Conservation (phyloP, 1,140 invertebrate genomes). For the Choristoneura fumiferana region DNA sequence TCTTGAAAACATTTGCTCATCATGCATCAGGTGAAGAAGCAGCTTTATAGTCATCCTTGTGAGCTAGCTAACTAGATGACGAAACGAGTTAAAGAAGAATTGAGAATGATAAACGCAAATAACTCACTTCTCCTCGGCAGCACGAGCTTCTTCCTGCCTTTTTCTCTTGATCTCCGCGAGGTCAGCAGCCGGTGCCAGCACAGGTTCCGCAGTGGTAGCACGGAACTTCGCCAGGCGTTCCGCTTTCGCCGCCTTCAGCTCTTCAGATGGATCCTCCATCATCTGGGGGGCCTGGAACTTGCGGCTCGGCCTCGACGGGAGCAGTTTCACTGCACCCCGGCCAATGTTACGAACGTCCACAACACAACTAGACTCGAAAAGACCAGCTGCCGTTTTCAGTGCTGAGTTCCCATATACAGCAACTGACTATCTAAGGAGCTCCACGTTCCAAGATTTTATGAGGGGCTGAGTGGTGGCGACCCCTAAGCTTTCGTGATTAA, state of each 20-base stretch:
- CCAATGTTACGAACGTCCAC: slow-evolving; percentile 43
- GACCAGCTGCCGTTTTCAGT: slow-evolving; percentile 31
- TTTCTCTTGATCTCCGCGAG: slow-evolving; percentile 80
- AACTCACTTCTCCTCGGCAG: slow-evolving; percentile 81
- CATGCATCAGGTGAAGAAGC: no score
- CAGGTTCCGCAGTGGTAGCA: slow-evolving; percentile 61
- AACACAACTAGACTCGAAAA: slow-evolving; percentile 45
- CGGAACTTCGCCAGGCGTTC: slow-evolving; percentile 77
- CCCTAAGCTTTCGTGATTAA: no score
- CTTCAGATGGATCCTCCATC: slow-evolving; percentile 78
- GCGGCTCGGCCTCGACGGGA: slow-evolving; percentile 81
- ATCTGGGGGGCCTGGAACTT: slow-evolving; percentile 80
- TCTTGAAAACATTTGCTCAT: no score
- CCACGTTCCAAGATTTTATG: no score
- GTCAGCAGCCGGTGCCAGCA: slow-evolving; percentile 74
- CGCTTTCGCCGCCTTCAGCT: slow-evolving; percentile 79
- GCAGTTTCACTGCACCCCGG: slow-evolving; percentile 78
- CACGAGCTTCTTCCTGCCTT: slow-evolving; percentile 79
- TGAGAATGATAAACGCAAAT: neutral
- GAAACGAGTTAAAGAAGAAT: no score
- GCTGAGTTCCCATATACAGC: no score
- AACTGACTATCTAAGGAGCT: no score
- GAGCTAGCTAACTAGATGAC: no score
- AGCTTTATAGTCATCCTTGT: no score
- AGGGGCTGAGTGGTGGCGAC: no score